phyloP scores from a whole-genome alignment of 2,797 vertebrate genomes.

The Danio albolineatus region DNA sequence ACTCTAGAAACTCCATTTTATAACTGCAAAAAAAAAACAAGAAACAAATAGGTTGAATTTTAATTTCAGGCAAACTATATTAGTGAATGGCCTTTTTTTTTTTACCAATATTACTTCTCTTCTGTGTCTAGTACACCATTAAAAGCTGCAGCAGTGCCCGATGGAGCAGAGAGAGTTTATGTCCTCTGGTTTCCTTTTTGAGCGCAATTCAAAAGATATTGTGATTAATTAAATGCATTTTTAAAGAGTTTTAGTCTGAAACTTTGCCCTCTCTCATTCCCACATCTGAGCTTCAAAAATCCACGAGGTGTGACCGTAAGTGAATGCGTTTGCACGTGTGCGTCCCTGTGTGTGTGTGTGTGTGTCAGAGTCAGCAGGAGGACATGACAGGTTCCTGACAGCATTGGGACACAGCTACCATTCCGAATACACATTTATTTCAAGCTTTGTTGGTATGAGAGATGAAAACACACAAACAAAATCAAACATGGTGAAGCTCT shows the following conservation, averaged over 20 bases:
- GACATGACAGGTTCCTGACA: constrained; percentile 79
- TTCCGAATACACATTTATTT: constrained; percentile 65
- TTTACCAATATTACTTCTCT: background rate
- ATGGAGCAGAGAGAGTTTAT: constrained; percentile 20
- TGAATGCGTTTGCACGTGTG: background rate
- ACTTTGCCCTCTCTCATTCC: background rate
- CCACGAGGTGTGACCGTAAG: constrained; percentile 61
- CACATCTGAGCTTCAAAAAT: constrained; percentile 73
- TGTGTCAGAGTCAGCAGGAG: constrained; percentile 64
- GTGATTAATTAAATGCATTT: constrained; percentile 1
- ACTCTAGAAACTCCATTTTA: too few species aligned
- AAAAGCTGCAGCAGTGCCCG: background rate
- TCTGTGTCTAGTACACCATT: background rate
- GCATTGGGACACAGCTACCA: constrained; percentile 70
- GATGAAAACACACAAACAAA: constrained; percentile 64
- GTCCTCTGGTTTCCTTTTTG: too few species aligned
- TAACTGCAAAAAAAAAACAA: too few species aligned
- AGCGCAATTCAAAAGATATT: background rate
- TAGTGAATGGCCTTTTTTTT: background rate
- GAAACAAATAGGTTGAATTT: background rate
- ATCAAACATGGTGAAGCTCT: constrained; percentile 72
- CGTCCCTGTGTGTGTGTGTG: constrained; percentile 48
- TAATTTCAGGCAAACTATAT: background rate
- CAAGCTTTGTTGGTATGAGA: constrained; percentile 70
- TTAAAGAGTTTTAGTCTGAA: constrained; percentile 3